phyloP scores from a whole-genome alignment of 2,113 vertebrate genomes.

The Microcebus jonahi region DNA sequence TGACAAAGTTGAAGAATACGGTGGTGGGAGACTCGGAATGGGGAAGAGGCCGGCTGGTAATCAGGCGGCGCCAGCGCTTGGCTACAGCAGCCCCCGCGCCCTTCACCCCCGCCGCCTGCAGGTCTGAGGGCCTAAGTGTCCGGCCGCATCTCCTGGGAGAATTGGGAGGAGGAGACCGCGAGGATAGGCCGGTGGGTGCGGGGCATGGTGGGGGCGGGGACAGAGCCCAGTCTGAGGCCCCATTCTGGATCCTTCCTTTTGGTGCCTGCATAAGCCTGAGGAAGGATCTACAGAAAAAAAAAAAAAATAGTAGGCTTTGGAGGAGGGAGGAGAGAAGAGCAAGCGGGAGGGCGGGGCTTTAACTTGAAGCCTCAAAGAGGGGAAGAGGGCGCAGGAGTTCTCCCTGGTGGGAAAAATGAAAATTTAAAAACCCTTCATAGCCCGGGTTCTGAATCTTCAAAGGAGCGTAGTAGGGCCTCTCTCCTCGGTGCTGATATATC shows the following conservation, averaged over 20 bases:
- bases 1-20: background rate
- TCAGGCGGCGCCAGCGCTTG: fast-evolving
- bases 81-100: background rate
- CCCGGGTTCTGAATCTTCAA: background rate
- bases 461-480: background rate
- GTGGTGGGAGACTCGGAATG: background rate
- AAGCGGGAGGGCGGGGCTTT: background rate
- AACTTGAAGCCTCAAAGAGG: background rate
- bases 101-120: background rate
- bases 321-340: background rate
- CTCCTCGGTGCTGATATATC: background rate
- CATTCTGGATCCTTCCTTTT: background rate
- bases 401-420: background rate
- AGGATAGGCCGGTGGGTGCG: fast-evolving
- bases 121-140: background rate
- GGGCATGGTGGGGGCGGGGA: background rate
- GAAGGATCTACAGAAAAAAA: background rate
- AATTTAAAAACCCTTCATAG: background rate
- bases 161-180: background rate
- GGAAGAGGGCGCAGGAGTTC: background rate
- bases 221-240: background rate
- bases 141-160: background rate
- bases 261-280: background rate
- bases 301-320: background rate
- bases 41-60: fast-evolving